phyloP scores from a whole-genome alignment of 1,140 invertebrate species.

The Drosophila auraria region DNA sequence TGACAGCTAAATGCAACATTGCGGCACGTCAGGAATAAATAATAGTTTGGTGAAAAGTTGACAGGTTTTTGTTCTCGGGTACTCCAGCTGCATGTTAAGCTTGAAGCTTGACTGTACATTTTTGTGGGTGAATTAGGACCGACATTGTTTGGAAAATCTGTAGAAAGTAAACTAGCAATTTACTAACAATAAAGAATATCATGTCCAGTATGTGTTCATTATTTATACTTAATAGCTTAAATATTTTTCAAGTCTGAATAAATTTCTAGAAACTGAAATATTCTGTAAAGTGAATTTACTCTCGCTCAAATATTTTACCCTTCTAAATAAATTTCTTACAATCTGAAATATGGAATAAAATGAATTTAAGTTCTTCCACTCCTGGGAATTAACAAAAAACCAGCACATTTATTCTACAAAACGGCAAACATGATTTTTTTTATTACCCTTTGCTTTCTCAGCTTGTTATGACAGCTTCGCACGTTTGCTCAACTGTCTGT shows the following conservation, averaged over 20 bases:
- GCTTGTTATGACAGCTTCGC: slow-evolving; percentile 34
- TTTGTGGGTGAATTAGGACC: not conserved
- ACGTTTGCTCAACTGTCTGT: slow-evolving; percentile 20
- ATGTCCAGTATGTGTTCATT: no score
- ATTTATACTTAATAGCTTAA: no score
- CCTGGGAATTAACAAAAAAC: not conserved
- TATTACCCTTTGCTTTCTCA: not conserved
- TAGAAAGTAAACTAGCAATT: no score
- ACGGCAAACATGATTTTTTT: not conserved
- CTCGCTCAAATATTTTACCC: no score
- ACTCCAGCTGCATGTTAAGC: not conserved
- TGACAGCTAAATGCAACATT: slow-evolving; percentile 41
- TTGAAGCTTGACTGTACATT: not conserved
- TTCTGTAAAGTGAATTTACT: no score
- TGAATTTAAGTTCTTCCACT: not conserved
- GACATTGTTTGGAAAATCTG: not conserved
- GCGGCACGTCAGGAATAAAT: slow-evolving; percentile 15
- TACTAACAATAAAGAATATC: no score
- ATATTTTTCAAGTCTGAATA: no score
- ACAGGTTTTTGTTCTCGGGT: not conserved
- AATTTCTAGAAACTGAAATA: no score
- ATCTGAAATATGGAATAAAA: no score
- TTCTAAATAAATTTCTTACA: no score
- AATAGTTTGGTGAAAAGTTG: slow-evolving; percentile 16
- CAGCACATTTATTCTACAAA: slow-evolving; percentile 1